These are phyloP conservation scores for Troilus luridus DNA, from an alignment of 2,888 invertebrate genomes.

Conservation along the genomic window DNA sequence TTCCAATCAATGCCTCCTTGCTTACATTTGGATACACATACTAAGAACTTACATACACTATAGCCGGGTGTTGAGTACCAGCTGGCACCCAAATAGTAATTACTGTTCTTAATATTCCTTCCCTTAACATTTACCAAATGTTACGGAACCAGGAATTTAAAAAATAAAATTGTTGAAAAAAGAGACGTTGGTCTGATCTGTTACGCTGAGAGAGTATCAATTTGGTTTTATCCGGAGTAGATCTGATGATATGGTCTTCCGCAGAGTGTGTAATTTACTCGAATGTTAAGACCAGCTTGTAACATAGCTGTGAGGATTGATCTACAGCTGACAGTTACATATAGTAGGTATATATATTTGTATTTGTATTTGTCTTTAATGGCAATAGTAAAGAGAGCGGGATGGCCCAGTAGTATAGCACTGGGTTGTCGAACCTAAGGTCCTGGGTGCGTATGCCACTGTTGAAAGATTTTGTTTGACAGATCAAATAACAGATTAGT, in stretches of 20 bases:
- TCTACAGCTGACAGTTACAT: not conserved
- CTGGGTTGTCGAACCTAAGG: too few relatives aligned
- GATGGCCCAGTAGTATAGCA: too few relatives aligned
- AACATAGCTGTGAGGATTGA: not conserved
- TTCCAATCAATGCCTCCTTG: too few relatives aligned
- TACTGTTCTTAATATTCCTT: not conserved
- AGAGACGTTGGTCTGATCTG: not conserved
- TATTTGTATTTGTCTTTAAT: not conserved
- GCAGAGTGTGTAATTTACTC: not conserved
- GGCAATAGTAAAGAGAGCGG: too few relatives aligned
- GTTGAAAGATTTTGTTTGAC: too few relatives aligned
- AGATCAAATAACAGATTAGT: too few relatives aligned
- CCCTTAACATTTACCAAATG: not conserved
- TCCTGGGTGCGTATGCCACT: too few relatives aligned
- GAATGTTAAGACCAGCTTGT: not conserved
- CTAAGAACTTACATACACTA: too few relatives aligned
- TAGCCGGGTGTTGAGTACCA: not conserved
- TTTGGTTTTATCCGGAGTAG: not conserved
- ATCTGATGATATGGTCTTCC: not conserved
- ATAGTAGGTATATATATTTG: not conserved
- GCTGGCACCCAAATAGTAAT: not conserved
- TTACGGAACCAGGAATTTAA: not conserved
- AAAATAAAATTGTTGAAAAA: constrained; percentile 31
- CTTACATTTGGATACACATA: too few relatives aligned
- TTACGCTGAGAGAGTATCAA: not conserved